These are phyloP conservation scores for Macrosteles quadrilineatus DNA, from an alignment of 1,140 invertebrate species.

Conservation along the genomic window DNA sequence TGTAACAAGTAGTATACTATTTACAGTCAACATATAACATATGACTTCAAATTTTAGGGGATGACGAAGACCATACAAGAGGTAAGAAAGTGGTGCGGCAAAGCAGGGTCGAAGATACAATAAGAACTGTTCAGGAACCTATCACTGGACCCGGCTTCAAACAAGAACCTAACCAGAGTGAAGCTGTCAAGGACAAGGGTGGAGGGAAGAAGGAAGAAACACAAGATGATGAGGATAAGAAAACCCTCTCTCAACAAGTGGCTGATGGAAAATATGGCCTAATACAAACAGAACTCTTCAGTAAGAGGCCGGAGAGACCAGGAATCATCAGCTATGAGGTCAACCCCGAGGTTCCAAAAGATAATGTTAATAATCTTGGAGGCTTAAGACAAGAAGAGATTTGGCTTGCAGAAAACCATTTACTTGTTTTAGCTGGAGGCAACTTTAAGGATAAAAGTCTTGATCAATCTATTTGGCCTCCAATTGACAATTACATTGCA, in stretches of 20 bases:
- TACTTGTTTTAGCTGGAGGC: slow-evolving; percentile 80
- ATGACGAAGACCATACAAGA: slow-evolving; percentile 2
- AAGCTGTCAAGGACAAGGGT: slow-evolving; percentile 33
- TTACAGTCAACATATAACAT: too few species aligned
- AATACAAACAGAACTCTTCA: slow-evolving; percentile 81
- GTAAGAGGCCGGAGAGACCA: slow-evolving; percentile 64
- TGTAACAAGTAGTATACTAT: too few species aligned
- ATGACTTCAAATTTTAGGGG: slow-evolving; percentile 3
- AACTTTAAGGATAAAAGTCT: slow-evolving; percentile 51
- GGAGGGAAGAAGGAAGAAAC: slow-evolving; percentile 47
- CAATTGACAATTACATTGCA: slow-evolving; percentile 80
- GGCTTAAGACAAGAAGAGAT: slow-evolving; percentile 82
- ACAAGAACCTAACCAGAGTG: slow-evolving; percentile 16
- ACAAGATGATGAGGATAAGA: slow-evolving; percentile 69
- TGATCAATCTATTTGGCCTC: slow-evolving; percentile 60
- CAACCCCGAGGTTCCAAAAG: slow-evolving; percentile 75
- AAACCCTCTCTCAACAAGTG: slow-evolving; percentile 81
- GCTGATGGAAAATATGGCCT: slow-evolving; percentile 86
- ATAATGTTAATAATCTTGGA: slow-evolving; percentile 75
- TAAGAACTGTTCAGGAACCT: slow-evolving; percentile 11
- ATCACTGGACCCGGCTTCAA: slow-evolving; percentile 7
- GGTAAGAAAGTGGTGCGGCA: slow-evolving; percentile 2
- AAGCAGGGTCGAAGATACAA: slow-evolving; percentile 16
- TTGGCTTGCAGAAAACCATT: slow-evolving; percentile 85
- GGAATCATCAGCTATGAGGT: slow-evolving; percentile 77